Evolutionary conservation across 2,888 invertebrate species (phyloP), one percentile per base, ranked within the genome.

Genomic region (Chelonus formosanus): DNA sequence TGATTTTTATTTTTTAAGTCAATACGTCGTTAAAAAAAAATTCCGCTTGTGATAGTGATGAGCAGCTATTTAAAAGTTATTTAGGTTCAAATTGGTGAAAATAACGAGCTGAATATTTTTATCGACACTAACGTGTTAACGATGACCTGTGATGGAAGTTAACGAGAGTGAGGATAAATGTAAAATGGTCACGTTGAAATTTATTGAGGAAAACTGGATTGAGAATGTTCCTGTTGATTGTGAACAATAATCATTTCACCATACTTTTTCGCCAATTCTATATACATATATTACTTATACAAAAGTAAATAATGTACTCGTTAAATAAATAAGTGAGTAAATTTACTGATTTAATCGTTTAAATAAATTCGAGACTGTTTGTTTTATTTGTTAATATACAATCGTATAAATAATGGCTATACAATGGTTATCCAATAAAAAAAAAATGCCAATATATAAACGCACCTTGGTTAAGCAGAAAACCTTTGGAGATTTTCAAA

Each of bases 401-500:
- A 43, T 40, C 31, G n/a, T 54, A 54, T 48, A 35, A 56, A 65
- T 58, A 5, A 4, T 40, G 50, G 20, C 6, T 32, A 31, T 20
- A 52, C 31, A 32, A 32, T 5, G 32, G 57, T 54, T 44, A 35
- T 20, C 3, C 10, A 67, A 48, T 61, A 53, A 61, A 36, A 64
- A 34, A 47, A 50, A 50, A 43, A 45, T 32, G 7, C 61, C 63
- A 62, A 65, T 67, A 70, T 59, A 59, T 45, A 67, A 70, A 84
- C 84, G 79, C 80, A 85, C 85, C 85, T 87, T 82, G 80, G 60
- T 81, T 85, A 81, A 88, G 86, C 78, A 90, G 86, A 85, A 90
- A 90, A 79, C 90, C 90, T 80, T 86, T 88, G 75, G 89, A 87
- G 79, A 88, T 78, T 75, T 82, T 84, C 76, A 88, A 85, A 73